Conservation (phyloP, 2,113 vertebrate genomes). For the Pipa parva region DNA sequence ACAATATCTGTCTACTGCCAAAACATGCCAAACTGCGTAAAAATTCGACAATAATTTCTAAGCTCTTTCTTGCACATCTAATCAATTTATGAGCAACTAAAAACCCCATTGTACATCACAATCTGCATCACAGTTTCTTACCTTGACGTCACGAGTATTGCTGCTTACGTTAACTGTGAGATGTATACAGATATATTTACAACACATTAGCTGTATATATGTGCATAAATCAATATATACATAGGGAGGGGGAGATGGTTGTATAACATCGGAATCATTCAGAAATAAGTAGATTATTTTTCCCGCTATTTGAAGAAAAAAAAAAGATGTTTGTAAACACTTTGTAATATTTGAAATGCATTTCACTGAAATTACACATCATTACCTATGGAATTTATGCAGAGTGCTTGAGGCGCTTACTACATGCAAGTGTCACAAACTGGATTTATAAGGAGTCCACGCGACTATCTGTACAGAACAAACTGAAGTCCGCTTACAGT, state of each 20-base stretch:
- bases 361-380: not conserved
- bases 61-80: constrained; percentile 30
- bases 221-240: constrained; percentile 18
- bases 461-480: not conserved
- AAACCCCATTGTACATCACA: constrained; percentile 31
- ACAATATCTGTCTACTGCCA: constrained; percentile 35
- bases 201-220: constrained; percentile 63
- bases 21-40: constrained; percentile 36
- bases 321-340: not conserved
- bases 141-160: constrained; percentile 29
- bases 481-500: not conserved
- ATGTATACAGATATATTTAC: constrained; percentile 64
- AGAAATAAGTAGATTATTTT: not conserved
- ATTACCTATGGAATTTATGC: not conserved
- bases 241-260: not conserved
- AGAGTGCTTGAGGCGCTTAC: constrained; percentile 2
- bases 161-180: constrained; percentile 43
- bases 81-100: constrained; percentile 38
- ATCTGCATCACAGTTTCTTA: constrained; percentile 8
- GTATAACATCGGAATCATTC: not conserved
- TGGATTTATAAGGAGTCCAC: not conserved
- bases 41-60: constrained; percentile 9
- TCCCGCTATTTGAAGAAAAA: not conserved
- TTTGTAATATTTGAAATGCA: not conserved
- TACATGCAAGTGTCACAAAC: constrained; percentile 7